Evolutionary conservation across 2,797 vertebrate species (phyloP).

Genomic region (Anisognathus igniventris): DNA sequence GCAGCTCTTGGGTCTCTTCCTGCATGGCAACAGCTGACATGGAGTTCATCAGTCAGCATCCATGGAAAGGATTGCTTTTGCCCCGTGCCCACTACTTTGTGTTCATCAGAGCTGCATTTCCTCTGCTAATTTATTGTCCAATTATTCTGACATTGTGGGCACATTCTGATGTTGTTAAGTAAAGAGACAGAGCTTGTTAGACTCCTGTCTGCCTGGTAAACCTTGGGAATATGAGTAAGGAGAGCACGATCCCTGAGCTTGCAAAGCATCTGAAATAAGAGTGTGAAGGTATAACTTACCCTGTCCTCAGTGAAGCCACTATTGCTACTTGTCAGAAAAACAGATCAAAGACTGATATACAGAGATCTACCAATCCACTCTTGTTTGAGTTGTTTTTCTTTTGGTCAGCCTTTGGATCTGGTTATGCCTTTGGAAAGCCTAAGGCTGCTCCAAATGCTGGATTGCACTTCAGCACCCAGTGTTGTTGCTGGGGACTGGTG

Average conservation of each 20-base stretch:
- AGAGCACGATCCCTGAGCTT: neutral
- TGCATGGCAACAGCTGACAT: neutral
- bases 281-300: neutral
- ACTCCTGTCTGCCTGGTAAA: neutral
- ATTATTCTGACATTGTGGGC: neutral
- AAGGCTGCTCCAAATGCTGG: neutral
- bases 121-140: neutral
- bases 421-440: neutral
- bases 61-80: neutral
- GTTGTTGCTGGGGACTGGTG: conserved; percentile 38
- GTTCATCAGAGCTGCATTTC: neutral
- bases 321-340: neutral
- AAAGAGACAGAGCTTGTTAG: neutral
- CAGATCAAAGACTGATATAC: neutral
- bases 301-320: neutral
- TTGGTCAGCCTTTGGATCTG: neutral
- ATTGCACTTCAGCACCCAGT: neutral
- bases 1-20: neutral
- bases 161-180: neutral
- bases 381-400: neutral
- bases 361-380: neutral
- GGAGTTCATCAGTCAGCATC: neutral
- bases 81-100: neutral
- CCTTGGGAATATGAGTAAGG: neutral
- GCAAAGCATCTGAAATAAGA: neutral